Conservation (phyloP, 1,140 invertebrate genomes). For the Diachasma alloeum region DNA sequence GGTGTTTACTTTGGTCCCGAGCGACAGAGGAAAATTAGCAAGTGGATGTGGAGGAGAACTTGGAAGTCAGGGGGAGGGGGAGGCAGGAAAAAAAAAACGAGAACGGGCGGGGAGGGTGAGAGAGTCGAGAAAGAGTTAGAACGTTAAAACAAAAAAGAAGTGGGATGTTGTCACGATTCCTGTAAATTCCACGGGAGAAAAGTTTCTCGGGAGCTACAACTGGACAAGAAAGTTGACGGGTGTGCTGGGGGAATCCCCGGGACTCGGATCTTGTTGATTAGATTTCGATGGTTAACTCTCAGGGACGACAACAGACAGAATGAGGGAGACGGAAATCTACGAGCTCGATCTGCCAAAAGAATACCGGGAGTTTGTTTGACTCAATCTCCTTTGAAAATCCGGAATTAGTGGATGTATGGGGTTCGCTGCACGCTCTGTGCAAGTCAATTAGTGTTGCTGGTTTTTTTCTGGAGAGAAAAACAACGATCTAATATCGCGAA, state of each 20-base stretch:
- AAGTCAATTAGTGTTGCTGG: neutral
- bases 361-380: constrained; percentile 22
- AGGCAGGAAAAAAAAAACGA: neutral
- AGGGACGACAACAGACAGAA: constrained; percentile 17
- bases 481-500: no score
- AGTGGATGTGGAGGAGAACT: constrained; percentile 2
- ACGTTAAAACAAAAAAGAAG: neutral
- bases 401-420: neutral
- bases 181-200: constrained; percentile 25
- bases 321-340: constrained; percentile 20
- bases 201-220: constrained; percentile 10
- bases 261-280: constrained; percentile 42
- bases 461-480: neutral
- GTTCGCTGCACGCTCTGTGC: constrained; percentile 2
- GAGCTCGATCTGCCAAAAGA: constrained; percentile 29
- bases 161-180: constrained; percentile 8
- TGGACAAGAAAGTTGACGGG: neutral
- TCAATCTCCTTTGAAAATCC: constrained; percentile 20
- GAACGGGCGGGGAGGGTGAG: neutral
- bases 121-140: neutral
- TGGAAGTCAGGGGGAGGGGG: neutral
- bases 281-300: constrained; percentile 45
- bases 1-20: constrained; percentile 9
- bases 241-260: constrained; percentile 21
- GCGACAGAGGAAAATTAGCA: constrained; percentile 10